Percentiles rank a stretch among this genome's conserved stretches.
These are phyloP conservation scores for Meteorus colon DNA, from an alignment of 2,888 invertebrate genomes.

Conservation along the genomic window DNA sequence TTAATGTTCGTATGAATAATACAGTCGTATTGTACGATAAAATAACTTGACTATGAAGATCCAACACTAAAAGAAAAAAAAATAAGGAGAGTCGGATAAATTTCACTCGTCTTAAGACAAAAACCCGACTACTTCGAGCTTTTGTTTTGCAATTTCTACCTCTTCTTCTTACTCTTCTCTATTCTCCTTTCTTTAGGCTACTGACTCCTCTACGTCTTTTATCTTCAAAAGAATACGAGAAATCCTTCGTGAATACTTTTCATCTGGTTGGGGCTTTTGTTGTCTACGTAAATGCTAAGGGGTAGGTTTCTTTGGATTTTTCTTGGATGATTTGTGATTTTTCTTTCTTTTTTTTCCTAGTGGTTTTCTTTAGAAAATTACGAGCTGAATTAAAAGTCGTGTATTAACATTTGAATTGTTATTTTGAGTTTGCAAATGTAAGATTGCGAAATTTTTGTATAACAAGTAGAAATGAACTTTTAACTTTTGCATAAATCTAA, in stretches of 20 bases:
- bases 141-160: not conserved
- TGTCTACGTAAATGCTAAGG: not conserved
- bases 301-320: no score
- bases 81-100: not conserved
- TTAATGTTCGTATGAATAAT: not conserved
- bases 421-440: no score
- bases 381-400: no score
- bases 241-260: not conserved
- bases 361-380: no score
- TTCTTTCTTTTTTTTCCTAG: no score
- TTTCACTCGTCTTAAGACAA: constrained; percentile 1
- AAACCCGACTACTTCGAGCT: not conserved
- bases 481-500: no score
- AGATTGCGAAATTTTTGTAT: no score
- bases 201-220: not conserved
- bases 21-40: not conserved
- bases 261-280: not conserved
- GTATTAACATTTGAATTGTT: no score
- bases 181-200: no score
- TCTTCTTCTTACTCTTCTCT: no score
- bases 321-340: no score
- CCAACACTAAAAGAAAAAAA: not conserved
- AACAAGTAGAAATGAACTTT: no score
- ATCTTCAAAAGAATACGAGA: not conserved
- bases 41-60: not conserved